Percentiles rank a stretch among this genome's conserved stretches.
Conservation (phyloP, 2,888 invertebrate species). For the Phytoseiulus persimilis region DNA sequence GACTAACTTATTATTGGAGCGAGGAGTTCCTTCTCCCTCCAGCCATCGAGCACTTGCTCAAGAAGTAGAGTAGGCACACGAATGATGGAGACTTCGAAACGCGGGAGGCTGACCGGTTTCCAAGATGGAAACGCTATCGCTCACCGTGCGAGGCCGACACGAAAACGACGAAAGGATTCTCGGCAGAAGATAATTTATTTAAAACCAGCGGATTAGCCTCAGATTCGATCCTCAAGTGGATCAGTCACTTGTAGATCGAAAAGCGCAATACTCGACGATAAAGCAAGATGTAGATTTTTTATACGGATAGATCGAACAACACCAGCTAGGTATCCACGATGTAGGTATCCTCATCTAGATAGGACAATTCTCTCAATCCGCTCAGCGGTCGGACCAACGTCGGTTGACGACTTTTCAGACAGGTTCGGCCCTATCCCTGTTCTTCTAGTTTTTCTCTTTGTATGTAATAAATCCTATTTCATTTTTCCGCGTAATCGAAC, state of each 20-base stretch:
- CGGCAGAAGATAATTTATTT: background rate
- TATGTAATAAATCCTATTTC: background rate
- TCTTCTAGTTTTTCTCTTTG: background rate
- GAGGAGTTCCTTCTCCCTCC: background rate
- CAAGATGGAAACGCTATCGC: background rate
- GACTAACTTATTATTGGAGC: background rate
- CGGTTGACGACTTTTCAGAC: background rate
- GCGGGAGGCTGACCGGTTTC: background rate
- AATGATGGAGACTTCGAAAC: background rate
- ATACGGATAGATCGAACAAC: background rate
- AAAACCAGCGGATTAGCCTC: background rate
- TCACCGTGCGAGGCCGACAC: too few species aligned
- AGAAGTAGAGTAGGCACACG: background rate
- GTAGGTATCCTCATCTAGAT: background rate
- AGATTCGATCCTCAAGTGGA: background rate
- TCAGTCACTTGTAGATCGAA: background rate
- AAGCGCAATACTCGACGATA: background rate
- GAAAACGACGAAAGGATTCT: too few species aligned
- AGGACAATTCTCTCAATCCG: background rate
- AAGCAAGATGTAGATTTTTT: background rate
- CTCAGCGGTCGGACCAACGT: background rate
- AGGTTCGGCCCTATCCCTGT: background rate
- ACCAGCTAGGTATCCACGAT: background rate
- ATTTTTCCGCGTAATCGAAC: background rate
- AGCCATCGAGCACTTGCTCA: constrained; percentile 38